Evolutionary conservation across 53 echinoderm and acorn worm species (phyloP), one percentile per base, ranked within the genome.

Genomic region (Holothuria leucospilota): DNA sequence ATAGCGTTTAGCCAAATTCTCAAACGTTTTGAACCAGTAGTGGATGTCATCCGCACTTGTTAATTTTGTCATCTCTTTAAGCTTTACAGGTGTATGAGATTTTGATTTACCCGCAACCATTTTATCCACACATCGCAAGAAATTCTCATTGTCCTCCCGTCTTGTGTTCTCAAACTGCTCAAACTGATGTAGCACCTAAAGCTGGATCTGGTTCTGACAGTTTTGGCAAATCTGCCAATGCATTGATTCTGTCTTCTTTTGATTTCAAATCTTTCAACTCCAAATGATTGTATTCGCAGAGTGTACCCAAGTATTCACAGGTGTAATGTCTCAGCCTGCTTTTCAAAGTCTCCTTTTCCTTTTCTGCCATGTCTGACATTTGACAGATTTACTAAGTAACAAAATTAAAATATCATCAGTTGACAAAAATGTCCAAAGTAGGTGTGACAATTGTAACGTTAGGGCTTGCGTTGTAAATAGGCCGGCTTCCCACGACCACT

Each of bases 1-100:
- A 23, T 28, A 73, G 62, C 85, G 63, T 20, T 62, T 78, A 24
- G 90, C 90, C 25, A 89, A 25, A 52, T 77, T 59, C 27, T 89
- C 90, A 89, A 89, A 89, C 23, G 90, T 89, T 39, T 51, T 67
- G 26, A 52, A 51, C 49, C 84, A 77, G 65, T 73, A 85, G 13
- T 62, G 61, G 5, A 89, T 64, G 34, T 89, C 90, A 85, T 89
- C 90, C 29, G 85, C 68, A 23, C 73, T 2, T 0, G 74, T 73
- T 9, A 89, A 67, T 65, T 89, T 89, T 21, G 85, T 78, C 52
- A 89, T 66, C 28, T 84, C 90, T n/a, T 62, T 71, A 9, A 89
- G 62, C 51, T 77, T 77, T 15, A 77, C 74, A 20, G 60, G 62
- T 52, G 26, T 34, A 34, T 65, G 49, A 62, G 51, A 10, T 77